Percentiles rank a stretch among this genome's conserved stretches.
These are phyloP conservation scores for Peromyscus attwateri DNA, from an alignment of 2,797 vertebrate species.

Conservation along the genomic window DNA sequence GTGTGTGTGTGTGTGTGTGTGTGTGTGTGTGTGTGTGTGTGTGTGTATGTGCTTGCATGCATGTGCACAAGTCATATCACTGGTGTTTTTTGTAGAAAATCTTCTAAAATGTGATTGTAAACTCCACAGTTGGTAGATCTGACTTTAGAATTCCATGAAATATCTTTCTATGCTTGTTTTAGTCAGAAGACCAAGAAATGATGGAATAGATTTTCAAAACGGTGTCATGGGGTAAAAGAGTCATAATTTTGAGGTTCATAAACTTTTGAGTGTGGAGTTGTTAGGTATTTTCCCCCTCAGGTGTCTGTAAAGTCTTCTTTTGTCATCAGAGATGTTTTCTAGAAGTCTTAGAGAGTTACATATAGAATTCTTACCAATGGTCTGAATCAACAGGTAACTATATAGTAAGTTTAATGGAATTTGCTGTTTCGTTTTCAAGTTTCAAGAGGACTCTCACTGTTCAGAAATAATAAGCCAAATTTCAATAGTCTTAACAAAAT, in stretches of 20 bases:
- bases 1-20: background rate
- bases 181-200: background rate
- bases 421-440: background rate
- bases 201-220: slow-evolving; percentile 27
- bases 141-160: background rate
- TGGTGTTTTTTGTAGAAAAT: background rate
- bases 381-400: slow-evolving; percentile 24
- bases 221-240: background rate
- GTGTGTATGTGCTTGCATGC: fast-evolving
- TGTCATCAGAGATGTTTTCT: slow-evolving; percentile 18
- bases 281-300: background rate
- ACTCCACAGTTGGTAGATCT: background rate
- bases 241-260: slow-evolving; percentile 57
- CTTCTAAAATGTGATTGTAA: slow-evolving; percentile 16
- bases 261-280: background rate
- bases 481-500: background rate
- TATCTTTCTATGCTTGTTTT: background rate
- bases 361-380: slow-evolving; percentile 20
- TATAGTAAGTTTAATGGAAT: background rate
- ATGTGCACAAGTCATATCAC: background rate
- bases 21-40: background rate
- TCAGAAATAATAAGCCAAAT: slow-evolving; percentile 39
- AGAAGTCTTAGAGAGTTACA: slow-evolving; percentile 28
- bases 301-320: slow-evolving; percentile 35
- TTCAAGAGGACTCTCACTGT: slow-evolving; percentile 14